These are phyloP conservation scores for Hormaphis cornu DNA, from an alignment of 1,140 invertebrate genomes.

Conservation along the genomic window DNA sequence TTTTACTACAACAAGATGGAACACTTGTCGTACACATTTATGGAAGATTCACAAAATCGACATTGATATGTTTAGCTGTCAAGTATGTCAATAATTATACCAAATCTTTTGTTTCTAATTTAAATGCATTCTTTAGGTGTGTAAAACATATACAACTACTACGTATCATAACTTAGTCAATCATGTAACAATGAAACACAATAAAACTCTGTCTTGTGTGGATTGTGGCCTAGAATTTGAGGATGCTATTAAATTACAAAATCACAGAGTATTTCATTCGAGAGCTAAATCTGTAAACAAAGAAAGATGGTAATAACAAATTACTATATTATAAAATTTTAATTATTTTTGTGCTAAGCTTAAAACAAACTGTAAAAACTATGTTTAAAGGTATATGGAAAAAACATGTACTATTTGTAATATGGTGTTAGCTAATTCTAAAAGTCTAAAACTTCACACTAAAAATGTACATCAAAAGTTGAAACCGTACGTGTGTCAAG, in stretches of 20 bases:
- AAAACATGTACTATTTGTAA: constrained; percentile 46
- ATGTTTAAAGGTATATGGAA: constrained; percentile 38
- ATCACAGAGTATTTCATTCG: constrained; percentile 24
- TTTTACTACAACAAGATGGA: constrained; percentile 34
- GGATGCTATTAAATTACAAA: neutral
- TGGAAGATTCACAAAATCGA: constrained; percentile 65
- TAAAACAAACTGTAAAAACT: too few relatives aligned
- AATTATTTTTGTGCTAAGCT: too few relatives aligned
- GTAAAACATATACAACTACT: constrained; percentile 21
- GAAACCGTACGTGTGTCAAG: constrained; percentile 59
- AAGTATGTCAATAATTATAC: too few relatives aligned
- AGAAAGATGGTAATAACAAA: neutral
- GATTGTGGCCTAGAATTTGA: constrained; percentile 19
- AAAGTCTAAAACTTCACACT: constrained; percentile 52
- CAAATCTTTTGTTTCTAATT: too few relatives aligned
- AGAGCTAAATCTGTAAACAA: constrained; percentile 20
- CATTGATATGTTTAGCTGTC: constrained; percentile 62
- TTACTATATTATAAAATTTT: neutral
- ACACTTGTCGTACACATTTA: constrained; percentile 51
- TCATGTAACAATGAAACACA: constrained; percentile 18
- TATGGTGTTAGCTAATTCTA: constrained; percentile 52
- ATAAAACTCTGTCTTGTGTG: constrained; percentile 14
- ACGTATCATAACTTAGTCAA: constrained; percentile 20
- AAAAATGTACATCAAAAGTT: constrained; percentile 59
- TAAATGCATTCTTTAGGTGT: constrained; percentile 26